A percentile compares a stretch with the other conserved stretches of the same genome.
Conservation (phyloP, 2,888 invertebrate species). For the Oscheius sp. region DNA sequence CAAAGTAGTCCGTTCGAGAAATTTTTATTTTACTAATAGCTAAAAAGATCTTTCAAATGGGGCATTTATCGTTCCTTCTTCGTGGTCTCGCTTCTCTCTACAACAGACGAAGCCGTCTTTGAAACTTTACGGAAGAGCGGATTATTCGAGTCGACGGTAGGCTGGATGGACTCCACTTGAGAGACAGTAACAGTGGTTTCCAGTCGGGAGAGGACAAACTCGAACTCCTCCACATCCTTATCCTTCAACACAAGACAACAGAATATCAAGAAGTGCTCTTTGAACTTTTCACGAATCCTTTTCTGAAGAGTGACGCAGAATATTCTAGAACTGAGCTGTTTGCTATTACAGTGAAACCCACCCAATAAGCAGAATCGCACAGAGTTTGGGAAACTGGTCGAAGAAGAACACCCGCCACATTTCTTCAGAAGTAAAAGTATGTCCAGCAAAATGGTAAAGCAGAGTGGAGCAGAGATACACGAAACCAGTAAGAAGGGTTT, state of each 20-base stretch:
- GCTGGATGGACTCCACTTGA: background rate
- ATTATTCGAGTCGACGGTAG: background rate
- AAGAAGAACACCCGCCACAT: conserved; percentile 34
- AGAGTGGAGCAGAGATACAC: conserved; percentile 8
- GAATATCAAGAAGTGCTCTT: conserved; percentile 23
- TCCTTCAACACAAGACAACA: conserved; percentile 25
- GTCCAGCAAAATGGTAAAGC: conserved; percentile 20
- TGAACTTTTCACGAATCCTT: conserved; percentile 26
- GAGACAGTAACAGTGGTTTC: conserved; percentile 15
- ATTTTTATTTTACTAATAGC: too few relatives aligned
- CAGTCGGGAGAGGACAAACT: conserved; percentile 23
- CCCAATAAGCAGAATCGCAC: conserved; percentile 31
- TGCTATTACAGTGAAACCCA: background rate
- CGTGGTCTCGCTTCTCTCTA: too few relatives aligned
- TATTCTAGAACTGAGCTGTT: background rate
- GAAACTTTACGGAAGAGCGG: background rate
- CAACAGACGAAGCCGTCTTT: background rate
- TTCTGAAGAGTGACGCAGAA: conserved; percentile 27
- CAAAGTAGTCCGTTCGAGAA: too few relatives aligned
- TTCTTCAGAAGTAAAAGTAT: conserved; percentile 24
- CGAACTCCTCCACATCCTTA: conserved; percentile 30
- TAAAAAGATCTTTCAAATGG: too few relatives aligned
- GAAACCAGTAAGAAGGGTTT: conserved; percentile 20
- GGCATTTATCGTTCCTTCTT: too few relatives aligned
- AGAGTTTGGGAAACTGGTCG: conserved; percentile 31